Conservation (phyloP, 1,140 invertebrate genomes). For the Meloidogyne hapla region DNA sequence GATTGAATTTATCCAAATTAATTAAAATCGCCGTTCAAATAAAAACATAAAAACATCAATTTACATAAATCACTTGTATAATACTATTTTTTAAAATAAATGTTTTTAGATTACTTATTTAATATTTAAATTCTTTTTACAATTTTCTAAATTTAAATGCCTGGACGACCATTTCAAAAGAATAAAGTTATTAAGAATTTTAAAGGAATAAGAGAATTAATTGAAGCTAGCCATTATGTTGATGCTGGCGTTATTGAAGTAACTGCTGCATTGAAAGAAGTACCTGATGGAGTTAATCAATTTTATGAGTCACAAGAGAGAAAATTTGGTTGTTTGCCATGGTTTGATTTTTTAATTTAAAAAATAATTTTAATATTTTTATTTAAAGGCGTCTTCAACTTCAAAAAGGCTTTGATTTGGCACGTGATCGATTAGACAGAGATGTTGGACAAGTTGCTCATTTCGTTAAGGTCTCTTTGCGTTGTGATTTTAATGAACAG, state of each 20-base stretch:
- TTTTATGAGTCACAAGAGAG: background rate
- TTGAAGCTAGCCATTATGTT: constrained; percentile 8
- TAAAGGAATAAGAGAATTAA: background rate
- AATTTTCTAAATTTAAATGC: background rate
- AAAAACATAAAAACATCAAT: too few relatives aligned
- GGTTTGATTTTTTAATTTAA: background rate
- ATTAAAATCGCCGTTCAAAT: too few relatives aligned
- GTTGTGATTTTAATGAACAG: constrained; percentile 13
- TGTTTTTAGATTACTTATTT: too few relatives aligned
- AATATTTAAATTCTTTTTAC: too few relatives aligned
- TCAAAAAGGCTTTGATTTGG: background rate
- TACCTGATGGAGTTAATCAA: constrained; percentile 4
- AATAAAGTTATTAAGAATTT: background rate
- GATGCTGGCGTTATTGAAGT: constrained; percentile 24
- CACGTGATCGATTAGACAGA: background rate
- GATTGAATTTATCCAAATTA: too few relatives aligned
- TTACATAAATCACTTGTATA: too few relatives aligned
- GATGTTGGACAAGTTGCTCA: background rate
- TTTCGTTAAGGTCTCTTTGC: constrained; percentile 8
- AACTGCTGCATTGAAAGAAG: background rate
- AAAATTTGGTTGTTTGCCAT: constrained; percentile 22
- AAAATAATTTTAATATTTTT: background rate
- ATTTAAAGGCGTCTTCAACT: constrained; percentile 19
- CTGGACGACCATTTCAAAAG: background rate
- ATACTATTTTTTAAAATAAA: too few relatives aligned